Conservation (phyloP, 2,888 invertebrate genomes). For the Gerris lacustris region DNA sequence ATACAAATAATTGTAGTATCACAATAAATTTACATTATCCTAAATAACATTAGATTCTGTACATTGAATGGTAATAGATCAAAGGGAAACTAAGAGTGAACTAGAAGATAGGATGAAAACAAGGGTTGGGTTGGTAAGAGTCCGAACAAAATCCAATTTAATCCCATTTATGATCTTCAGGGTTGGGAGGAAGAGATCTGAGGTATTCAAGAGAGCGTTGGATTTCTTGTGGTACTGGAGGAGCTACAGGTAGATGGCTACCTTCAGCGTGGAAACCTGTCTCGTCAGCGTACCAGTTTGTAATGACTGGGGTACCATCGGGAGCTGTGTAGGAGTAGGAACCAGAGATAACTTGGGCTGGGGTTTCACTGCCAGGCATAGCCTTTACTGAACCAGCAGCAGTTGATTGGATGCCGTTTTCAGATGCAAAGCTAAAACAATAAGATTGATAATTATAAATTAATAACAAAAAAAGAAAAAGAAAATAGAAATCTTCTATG, state of each 20-base stretch:
- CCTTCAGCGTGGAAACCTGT: conserved; percentile 23
- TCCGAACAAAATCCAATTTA: neutral
- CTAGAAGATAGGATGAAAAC: too few relatives aligned
- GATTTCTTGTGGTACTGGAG: conserved; percentile 27
- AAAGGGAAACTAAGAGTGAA: too few relatives aligned
- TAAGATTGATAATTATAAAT: neutral
- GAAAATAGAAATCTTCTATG: too few relatives aligned
- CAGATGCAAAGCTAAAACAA: conserved; percentile 39
- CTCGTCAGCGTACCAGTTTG: conserved; percentile 20
- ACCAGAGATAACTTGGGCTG: conserved; percentile 26
- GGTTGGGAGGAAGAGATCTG: conserved; percentile 10
- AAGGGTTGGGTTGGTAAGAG: too few relatives aligned
- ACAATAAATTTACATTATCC: neutral
- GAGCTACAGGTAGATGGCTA: conserved; percentile 17
- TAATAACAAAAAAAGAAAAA: too few relatives aligned
- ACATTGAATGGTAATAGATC: too few relatives aligned
- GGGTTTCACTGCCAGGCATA: conserved; percentile 24
- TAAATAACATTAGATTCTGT: too few relatives aligned
- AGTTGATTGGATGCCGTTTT: conserved; percentile 43
- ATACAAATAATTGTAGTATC: neutral
- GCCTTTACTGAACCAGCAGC: conserved; percentile 39
- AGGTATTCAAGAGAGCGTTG: conserved; percentile 5
- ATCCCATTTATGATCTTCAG: neutral
- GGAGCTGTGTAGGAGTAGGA: conserved; percentile 17
- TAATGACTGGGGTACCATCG: conserved; percentile 13